Conservation (phyloP, 2,113 vertebrate genomes). For the Lagopus leucura region DNA sequence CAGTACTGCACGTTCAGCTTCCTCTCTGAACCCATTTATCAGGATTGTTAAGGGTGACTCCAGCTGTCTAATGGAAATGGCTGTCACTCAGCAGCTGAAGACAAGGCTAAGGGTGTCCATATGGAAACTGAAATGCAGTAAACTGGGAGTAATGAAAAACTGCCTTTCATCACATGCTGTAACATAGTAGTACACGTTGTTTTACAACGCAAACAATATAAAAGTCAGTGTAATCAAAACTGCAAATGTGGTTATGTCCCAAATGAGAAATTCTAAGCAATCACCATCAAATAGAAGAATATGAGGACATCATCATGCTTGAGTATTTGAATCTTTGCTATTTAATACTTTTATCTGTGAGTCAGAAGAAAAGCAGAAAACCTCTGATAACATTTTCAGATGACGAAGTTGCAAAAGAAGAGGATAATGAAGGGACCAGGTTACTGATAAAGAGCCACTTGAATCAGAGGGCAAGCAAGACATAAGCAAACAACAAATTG, state of each 20-base stretch:
- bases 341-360: neutral
- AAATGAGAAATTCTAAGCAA: neutral
- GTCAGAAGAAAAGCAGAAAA: neutral
- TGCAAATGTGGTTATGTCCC: neutral
- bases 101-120: neutral
- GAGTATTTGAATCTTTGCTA: neutral
- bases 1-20: neutral
- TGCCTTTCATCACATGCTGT: neutral
- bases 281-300: neutral
- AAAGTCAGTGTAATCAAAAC: neutral
- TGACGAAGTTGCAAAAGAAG: neutral
- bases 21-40: neutral
- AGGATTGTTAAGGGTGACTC: neutral
- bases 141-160: neutral
- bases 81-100: neutral
- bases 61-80: neutral
- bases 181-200: neutral
- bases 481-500: neutral
- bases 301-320: neutral
- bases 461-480: neutral
- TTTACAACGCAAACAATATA: neutral
- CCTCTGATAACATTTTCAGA: neutral
- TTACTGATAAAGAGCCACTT: neutral
- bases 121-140: neutral
- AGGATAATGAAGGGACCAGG: neutral